phyloP scores from a whole-genome alignment of 1,140 invertebrate genomes.

The Achatina immaculata region DNA sequence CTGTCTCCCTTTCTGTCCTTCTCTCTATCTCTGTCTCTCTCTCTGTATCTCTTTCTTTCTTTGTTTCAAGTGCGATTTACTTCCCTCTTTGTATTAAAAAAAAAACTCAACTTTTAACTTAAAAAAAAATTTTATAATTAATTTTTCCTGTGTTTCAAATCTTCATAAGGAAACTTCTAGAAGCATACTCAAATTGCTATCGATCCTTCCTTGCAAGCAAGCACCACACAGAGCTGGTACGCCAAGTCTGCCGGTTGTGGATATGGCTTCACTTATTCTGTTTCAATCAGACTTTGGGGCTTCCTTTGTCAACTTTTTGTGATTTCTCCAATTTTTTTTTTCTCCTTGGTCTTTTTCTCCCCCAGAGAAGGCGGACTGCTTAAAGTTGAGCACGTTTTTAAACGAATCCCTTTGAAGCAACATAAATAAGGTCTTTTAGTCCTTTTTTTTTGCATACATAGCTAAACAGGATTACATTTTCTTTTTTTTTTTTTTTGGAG shows the following conservation, averaged over 20 bases:
- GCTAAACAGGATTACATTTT: too few relatives aligned
- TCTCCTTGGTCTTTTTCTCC: too few relatives aligned
- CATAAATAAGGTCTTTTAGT: not conserved
- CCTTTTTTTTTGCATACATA: not conserved
- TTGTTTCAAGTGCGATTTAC: too few relatives aligned
- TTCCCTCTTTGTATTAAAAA: too few relatives aligned
- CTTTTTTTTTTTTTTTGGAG: too few relatives aligned
- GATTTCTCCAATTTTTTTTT: not conserved
- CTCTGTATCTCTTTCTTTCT: not conserved
- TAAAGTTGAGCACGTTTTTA: conserved; percentile 4
- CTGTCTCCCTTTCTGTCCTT: too few relatives aligned
- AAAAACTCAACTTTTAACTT: too few relatives aligned
- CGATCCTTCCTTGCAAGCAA: not conserved
- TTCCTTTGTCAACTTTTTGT: conserved; percentile 25
- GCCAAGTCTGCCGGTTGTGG: not conserved
- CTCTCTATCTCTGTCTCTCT: too few relatives aligned
- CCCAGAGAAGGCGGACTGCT: not conserved
- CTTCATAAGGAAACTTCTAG: not conserved
- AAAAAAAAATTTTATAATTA: not conserved
- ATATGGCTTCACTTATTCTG: conserved; percentile 26
- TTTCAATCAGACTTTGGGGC: not conserved
- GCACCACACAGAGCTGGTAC: not conserved
- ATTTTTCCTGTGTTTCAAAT: not conserved
- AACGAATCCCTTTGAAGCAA: not conserved
- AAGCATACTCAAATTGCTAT: not conserved